Percentiles rank a stretch among this genome's conserved stretches.
These are phyloP conservation scores for Apotomis capreana DNA, from an alignment of 2,888 invertebrate species.

Conservation along the genomic window DNA sequence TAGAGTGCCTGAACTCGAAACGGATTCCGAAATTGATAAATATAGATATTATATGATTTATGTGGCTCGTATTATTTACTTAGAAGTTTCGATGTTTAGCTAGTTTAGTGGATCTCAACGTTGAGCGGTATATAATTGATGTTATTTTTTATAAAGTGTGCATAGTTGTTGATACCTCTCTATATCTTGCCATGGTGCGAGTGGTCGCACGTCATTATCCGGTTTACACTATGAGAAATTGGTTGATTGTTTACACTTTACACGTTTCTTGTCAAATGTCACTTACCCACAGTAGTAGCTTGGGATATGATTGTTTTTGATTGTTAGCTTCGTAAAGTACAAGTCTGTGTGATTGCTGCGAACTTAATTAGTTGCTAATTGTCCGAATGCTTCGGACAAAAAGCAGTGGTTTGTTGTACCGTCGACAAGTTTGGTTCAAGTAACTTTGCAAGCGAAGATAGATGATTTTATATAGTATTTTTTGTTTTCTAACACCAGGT, in stretches of 20 bases:
- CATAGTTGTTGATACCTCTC: slow-evolving; percentile 23
- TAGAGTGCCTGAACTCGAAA: not conserved
- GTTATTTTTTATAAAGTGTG: slow-evolving; percentile 36
- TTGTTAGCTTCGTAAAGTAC: slow-evolving; percentile 52
- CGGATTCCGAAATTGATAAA: not conserved
- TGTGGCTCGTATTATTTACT: slow-evolving; percentile 18
- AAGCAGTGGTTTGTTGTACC: slow-evolving; percentile 3
- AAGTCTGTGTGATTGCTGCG: slow-evolving; percentile 46
- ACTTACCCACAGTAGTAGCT: slow-evolving; percentile 35
- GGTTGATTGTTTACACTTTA: slow-evolving; percentile 6
- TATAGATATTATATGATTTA: slow-evolving; percentile 12
- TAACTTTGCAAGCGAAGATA: slow-evolving; percentile 23
- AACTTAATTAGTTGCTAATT: slow-evolving; percentile 16
- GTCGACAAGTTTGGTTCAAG: not conserved
- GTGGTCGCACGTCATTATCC: slow-evolving; percentile 12
- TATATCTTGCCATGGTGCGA: slow-evolving; percentile 34
- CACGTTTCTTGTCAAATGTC: slow-evolving; percentile 11
- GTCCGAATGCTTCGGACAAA: not conserved
- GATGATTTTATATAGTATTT: slow-evolving; percentile 22
- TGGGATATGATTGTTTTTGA: slow-evolving; percentile 44
- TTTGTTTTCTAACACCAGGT: slow-evolving; percentile 16
- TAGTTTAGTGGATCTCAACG: slow-evolving; percentile 37
- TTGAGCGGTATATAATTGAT: slow-evolving; percentile 31
- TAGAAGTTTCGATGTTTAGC: slow-evolving; percentile 29
- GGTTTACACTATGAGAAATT: not conserved